Evolutionary conservation across 2,888 invertebrate genomes (phyloP), one percentile per base, ranked within the genome.

Genomic region (Oscheius onirici): DNA sequence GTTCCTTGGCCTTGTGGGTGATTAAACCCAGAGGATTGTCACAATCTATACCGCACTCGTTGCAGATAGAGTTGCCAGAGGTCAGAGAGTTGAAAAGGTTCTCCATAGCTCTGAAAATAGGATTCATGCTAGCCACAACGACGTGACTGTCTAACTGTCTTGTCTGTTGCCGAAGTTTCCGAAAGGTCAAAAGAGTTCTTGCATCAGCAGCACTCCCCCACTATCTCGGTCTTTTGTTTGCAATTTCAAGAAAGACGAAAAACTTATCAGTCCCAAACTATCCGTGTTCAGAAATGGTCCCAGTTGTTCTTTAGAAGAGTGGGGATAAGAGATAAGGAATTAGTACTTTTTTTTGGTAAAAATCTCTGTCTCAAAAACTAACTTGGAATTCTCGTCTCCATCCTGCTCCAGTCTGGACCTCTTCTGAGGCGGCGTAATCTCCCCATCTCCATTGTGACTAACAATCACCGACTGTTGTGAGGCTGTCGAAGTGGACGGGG

Each of bases 381-480:
- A 63, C 63, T 46, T 49, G 17, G 22, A n/a, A 10, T 22, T 17
- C n/a, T 63, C 46, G n/a, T 61, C 52, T n/a, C 54, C 71, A 15
- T 55, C 65, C 28, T 72, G 69, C n/a, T 78, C 76, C 1, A 40
- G 44, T 6, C 72, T 55, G 34, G 52, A 67, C 43, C 44, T 20
- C 24, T 74, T 78, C 55, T 76, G 76, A 15, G 75, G 67, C 24
- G 76, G 75, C 34, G 69, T 69, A 8, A 28, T 22, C 17, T 74
- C 74, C 10, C 68, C 20, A 34, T 65, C 65, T 24, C 44, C 55
- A 17, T 55, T 13, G 34, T 66, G 61, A 49, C 69, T 76, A 20
- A 77, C 77, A 58, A 79, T 77, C 8, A 79, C 75, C 13, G 72
- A 69, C 20, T 73, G 71, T 26, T 72, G 72, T 11, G 24, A 70